These are phyloP conservation scores for Grallaria varia DNA, from an alignment of 2,113 vertebrate genomes.

Conservation along the genomic window DNA sequence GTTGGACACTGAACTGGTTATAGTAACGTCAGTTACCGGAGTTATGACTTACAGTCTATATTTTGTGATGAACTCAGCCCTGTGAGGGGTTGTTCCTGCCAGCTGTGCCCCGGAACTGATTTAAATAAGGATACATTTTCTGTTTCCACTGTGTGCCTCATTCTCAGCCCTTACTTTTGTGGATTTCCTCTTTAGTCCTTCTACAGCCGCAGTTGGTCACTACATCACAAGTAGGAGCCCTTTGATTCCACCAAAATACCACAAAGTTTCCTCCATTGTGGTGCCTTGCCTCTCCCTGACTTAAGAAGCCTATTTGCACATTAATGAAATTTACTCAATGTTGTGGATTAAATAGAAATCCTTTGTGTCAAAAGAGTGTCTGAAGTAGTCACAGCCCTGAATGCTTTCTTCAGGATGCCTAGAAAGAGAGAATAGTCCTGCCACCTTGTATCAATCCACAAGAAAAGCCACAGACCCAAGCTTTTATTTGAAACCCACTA, in stretches of 20 bases:
- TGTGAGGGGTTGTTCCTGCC: background rate
- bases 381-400: background rate
- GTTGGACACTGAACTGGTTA: no score
- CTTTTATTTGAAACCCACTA: background rate
- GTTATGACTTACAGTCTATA: background rate
- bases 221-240: background rate
- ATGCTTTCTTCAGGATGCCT: background rate
- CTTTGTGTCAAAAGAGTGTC: background rate
- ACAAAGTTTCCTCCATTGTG: background rate
- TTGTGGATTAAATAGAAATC: background rate
- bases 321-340: background rate
- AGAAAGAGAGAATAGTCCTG: background rate
- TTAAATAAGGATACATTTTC: background rate
- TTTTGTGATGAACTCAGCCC: background rate
- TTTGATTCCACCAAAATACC: background rate
- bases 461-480: background rate
- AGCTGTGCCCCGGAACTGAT: background rate
- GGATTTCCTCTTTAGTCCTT: background rate
- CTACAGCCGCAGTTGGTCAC: background rate
- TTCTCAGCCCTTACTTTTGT: background rate
- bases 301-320: background rate
- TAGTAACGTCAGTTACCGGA: background rate
- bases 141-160: background rate
- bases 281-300: background rate
- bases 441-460: background rate